Percentiles rank a stretch among this genome's conserved stretches.
Conservation (phyloP, 2,888 invertebrate genomes). For the Dioctria rufipes region DNA sequence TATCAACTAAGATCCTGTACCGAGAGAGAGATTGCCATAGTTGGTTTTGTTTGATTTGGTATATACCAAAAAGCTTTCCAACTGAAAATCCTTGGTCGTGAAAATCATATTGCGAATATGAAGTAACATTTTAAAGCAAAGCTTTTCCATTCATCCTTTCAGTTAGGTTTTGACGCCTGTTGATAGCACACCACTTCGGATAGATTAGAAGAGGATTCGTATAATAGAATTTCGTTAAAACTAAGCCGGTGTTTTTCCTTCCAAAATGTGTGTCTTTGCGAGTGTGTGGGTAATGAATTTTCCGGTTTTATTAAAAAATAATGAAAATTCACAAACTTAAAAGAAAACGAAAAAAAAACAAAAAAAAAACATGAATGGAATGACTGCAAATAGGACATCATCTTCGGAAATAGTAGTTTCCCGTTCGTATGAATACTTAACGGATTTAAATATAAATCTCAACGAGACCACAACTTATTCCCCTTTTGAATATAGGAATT, state of each 20-base stretch:
- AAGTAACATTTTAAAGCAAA: constrained; percentile 20
- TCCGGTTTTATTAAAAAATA: too few relatives aligned
- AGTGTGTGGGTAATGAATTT: too few relatives aligned
- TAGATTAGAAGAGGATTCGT: too few relatives aligned
- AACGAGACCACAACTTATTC: not conserved
- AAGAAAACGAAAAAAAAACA: not conserved
- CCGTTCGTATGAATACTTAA: not conserved
- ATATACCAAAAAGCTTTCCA: not conserved
- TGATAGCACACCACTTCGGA: constrained; percentile 11
- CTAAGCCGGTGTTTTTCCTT: too few relatives aligned
- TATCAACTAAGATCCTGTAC: not conserved
- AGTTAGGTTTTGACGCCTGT: constrained; percentile 41
- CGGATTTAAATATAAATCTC: constrained; percentile 15
- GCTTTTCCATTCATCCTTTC: constrained; percentile 29
- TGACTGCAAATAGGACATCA: not conserved
- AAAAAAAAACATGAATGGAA: not conserved
- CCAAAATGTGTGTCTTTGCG: too few relatives aligned
- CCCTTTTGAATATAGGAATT: constrained; percentile 11
- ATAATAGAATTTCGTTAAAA: too few relatives aligned
- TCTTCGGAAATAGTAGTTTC: not conserved
- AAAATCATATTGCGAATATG: constrained; percentile 11
- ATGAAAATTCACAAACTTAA: too few relatives aligned
- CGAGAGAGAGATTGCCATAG: not conserved
- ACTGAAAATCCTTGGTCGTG: not conserved
- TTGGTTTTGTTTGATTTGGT: too few relatives aligned